These are phyloP conservation scores for Haliaeetus leucogaster DNA, from an alignment of 2,113 vertebrate genomes.

Conservation along the genomic window DNA sequence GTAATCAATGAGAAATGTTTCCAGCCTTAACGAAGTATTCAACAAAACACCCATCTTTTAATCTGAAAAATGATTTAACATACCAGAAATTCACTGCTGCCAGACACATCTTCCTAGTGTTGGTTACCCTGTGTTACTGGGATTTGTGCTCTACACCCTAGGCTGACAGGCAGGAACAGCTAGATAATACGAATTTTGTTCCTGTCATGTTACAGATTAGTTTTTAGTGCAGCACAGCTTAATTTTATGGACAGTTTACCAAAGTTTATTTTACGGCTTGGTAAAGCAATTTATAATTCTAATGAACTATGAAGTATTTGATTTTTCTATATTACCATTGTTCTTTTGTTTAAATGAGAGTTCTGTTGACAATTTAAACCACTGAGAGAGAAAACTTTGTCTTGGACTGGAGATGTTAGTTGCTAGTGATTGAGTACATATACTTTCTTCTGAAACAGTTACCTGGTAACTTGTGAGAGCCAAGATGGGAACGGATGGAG, in stretches of 20 bases:
- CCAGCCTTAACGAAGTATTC: background rate
- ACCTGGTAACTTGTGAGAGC: background rate
- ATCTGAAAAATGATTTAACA: background rate
- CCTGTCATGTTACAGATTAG: background rate
- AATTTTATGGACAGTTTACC: background rate
- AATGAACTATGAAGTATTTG: background rate
- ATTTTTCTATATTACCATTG: background rate
- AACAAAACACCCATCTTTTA: background rate
- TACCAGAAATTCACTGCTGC: background rate
- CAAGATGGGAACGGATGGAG: background rate
- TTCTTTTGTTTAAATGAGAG: background rate
- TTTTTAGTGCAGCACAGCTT: background rate
- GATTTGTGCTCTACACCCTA: background rate
- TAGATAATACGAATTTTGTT: background rate
- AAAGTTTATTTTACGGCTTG: background rate
- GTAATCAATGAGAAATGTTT: background rate
- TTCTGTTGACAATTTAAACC: background rate
- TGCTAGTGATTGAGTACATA: background rate
- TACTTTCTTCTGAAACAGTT: background rate
- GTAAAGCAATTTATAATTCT: background rate
- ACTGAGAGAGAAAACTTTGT: background rate
- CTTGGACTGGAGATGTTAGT: background rate
- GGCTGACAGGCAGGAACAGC: background rate
- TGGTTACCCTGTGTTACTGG: background rate
- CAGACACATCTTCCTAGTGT: background rate